Base-by-base conservation (phyloP, 1,140 invertebrate genomes). In the Platorchestia sp. region DNA sequence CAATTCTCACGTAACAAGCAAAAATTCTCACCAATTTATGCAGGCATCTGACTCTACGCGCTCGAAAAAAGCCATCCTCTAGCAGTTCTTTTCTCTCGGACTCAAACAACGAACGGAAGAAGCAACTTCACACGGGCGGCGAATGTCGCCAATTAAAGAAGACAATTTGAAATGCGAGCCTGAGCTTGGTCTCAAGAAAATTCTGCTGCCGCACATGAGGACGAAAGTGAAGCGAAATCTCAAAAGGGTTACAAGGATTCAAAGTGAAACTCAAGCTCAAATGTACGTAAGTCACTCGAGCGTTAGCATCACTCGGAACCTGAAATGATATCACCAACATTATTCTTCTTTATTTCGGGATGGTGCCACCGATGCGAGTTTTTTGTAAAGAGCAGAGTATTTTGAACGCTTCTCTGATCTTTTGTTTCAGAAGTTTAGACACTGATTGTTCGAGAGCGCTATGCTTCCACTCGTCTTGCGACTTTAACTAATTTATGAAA, bases 1-100 rank as follows among this genome's bases (percentile, higher is more conserved):
- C 87, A 89, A 89, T 89, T 89, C 87, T 89, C 87, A 89, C 87
- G 27, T 89, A 89, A 89, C 87, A 89, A 89, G 87, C 87, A 89
- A 89, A 89, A 89, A 89, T 89, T 89, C 87, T 44, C 43, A 89
- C 87, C 87, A 89, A 89, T 89, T 89, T 89, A 89, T 89, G 87
- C 87, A 89, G 43, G 87, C 43, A 27, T 44, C 43, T 44, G 87
- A 89, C 87, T 89, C n/a, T 89, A 89, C 87, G 87, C n/a, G 5
- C 43, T 89, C 41, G 41, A 41, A 89, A 86, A 89, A 89, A 89
- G 87, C 43, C 87, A 42, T 44, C 41, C 41, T 14, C 10, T 36
- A 22, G 27, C 87, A 41, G 59, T 36, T 89, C 87, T 89, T 89
- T 89, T 89, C 27, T 89, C 41, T 44, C 14, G 87, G 41, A 89